These are phyloP conservation scores for Gorsachius magnificus DNA, from an alignment of 2,797 vertebrate genomes.

Conservation along the genomic window DNA sequence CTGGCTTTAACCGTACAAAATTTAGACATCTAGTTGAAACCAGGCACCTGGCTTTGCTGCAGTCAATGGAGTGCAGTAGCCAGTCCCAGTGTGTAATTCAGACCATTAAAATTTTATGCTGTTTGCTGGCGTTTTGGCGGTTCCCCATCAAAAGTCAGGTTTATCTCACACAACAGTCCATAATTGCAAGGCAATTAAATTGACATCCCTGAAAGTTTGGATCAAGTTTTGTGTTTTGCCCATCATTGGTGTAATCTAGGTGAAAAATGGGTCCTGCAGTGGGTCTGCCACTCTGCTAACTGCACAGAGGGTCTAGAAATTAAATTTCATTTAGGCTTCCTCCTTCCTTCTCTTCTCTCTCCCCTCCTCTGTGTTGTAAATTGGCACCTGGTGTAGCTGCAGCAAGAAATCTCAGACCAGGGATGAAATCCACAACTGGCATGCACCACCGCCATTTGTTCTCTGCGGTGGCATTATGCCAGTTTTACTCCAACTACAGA, in stretches of 20 bases:
- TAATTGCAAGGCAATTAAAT: neutral
- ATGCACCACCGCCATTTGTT: neutral
- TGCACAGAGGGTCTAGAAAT: neutral
- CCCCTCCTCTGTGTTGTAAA: neutral
- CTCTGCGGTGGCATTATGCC: neutral
- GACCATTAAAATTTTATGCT: neutral
- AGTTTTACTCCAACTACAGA: slow-evolving; percentile 1
- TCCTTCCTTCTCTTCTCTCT: neutral
- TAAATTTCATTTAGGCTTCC: neutral
- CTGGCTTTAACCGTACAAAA: neutral
- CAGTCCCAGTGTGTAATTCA: neutral
- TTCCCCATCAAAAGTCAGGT: neutral
- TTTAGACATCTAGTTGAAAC: neutral
- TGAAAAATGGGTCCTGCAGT: neutral
- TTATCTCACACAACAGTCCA: neutral
- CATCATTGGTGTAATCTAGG: neutral
- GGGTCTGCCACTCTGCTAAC: neutral
- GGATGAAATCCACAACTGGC: slow-evolving; percentile 25
- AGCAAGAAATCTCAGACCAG: neutral
- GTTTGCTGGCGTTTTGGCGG: neutral
- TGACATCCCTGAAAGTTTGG: neutral
- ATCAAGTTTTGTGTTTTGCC: neutral
- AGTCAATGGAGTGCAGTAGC: neutral
- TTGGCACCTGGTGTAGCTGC: neutral
- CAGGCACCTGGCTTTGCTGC: neutral